A percentile compares a stretch with the other conserved stretches of the same genome.
phyloP scores from a whole-genome alignment of 2,888 invertebrate species.

The Drosophila mercatorum region DNA sequence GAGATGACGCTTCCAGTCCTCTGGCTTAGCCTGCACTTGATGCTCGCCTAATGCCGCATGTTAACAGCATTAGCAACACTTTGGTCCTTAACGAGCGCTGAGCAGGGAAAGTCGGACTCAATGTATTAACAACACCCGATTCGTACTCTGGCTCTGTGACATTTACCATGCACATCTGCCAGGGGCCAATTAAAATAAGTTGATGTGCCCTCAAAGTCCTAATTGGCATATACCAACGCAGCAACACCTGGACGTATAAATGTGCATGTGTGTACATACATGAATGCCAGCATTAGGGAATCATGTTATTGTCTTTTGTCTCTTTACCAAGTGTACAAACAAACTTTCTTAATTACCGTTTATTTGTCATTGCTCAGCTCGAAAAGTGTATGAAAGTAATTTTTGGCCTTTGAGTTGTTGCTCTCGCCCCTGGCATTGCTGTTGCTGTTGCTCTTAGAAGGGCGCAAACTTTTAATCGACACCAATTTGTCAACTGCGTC shows the following conservation, averaged over 20 bases:
- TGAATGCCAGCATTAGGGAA: slow-evolving; percentile 22
- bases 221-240: slow-evolving; percentile 42
- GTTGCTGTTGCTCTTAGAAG: background rate
- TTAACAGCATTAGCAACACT: slow-evolving; percentile 65
- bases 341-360: slow-evolving; percentile 53
- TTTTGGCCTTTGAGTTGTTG: slow-evolving; percentile 7
- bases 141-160: slow-evolving; percentile 7
- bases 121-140: background rate
- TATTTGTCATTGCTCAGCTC: slow-evolving; percentile 19
- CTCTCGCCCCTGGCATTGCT: background rate
- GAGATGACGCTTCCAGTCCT: slow-evolving; percentile 17
- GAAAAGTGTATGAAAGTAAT: slow-evolving; percentile 29
- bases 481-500: slow-evolving; percentile 47
- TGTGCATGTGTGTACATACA: too few species aligned
- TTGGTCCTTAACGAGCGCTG: slow-evolving; percentile 50
- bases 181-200: slow-evolving; percentile 35
- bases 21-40: slow-evolving; percentile 50
- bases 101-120: too few species aligned
- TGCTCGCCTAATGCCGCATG: slow-evolving; percentile 68
- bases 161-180: slow-evolving; percentile 13
- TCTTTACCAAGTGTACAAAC: slow-evolving; percentile 6
- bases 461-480: slow-evolving; percentile 51
- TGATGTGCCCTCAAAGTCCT: slow-evolving; percentile 21
- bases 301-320: slow-evolving; percentile 32
- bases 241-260: slow-evolving; percentile 7